Conservation (phyloP, 2,113 vertebrate genomes). For the Dasypus novemcinctus region DNA sequence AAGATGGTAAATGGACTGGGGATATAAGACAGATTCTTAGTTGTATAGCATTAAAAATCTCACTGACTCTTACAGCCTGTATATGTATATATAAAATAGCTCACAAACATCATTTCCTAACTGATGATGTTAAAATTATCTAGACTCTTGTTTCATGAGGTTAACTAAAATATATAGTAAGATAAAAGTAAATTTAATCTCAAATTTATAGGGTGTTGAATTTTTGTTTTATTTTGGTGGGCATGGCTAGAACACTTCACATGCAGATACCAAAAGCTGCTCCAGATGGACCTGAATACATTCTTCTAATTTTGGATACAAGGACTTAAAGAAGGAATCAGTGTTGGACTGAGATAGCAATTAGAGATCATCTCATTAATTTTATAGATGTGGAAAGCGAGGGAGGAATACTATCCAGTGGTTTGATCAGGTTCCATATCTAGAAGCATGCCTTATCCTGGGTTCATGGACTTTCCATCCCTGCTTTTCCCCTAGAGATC, state of each 20-base stretch:
- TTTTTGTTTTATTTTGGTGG: not conserved
- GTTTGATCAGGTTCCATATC: not conserved
- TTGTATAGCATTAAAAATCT: conserved; percentile 26
- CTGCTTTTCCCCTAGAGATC: not conserved
- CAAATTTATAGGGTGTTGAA: not conserved
- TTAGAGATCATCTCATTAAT: not conserved
- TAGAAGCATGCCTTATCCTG: not conserved
- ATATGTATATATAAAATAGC: not conserved
- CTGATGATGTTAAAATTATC: not conserved
- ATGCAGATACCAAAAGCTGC: not conserved
- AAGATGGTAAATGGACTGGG: conserved; percentile 71
- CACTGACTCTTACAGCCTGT: not conserved
- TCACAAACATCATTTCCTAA: conserved; percentile 8
- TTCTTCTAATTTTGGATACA: not conserved
- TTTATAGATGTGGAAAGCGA: not conserved
- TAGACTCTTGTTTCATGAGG: not conserved
- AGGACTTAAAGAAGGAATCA: not conserved
- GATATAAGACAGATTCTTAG: conserved; percentile 54
- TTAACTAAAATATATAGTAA: not conserved
- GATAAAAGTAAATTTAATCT: not conserved
- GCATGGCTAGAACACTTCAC: not conserved
- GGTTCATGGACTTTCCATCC: not conserved
- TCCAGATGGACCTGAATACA: not conserved
- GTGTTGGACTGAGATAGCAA: not conserved
- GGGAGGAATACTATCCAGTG: no score